These are phyloP conservation scores for Aspiorhynchus laticeps DNA, from an alignment of 2,113 vertebrate species.

Conservation along the genomic window DNA sequence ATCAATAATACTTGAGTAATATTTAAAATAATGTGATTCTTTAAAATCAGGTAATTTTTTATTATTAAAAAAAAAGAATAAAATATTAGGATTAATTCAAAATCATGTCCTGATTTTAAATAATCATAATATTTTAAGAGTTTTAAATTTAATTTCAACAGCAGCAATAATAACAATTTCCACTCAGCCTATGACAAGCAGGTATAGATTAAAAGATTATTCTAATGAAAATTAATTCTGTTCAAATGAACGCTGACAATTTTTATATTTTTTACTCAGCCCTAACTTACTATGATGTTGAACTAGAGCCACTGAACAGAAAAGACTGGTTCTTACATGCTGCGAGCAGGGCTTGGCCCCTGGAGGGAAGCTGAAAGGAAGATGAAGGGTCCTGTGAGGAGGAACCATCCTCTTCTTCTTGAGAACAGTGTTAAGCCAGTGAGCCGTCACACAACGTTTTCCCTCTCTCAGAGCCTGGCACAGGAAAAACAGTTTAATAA, in stretches of 20 bases:
- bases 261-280: neutral
- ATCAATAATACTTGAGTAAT: neutral
- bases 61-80: neutral
- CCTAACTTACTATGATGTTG: neutral
- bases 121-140: neutral
- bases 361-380: conserved; percentile 93
- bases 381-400: conserved; percentile 89
- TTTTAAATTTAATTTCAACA: neutral
- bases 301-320: neutral
- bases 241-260: neutral
- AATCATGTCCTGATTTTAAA: neutral
- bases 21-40: neutral
- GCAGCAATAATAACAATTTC: neutral
- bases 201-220: neutral
- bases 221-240: neutral
- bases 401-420: conserved; percentile 93
- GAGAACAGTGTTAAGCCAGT: conserved; percentile 92
- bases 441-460: conserved; percentile 93
- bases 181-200: neutral
- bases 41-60: neutral
- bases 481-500: conserved; percentile 1
- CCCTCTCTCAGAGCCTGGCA: conserved; percentile 78
- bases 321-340: conserved; percentile 79
- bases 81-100: neutral
- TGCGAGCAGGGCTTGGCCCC: conserved; percentile 95